phyloP scores from a whole-genome alignment of 2,888 invertebrate genomes.

The Autographa pulchrina region DNA sequence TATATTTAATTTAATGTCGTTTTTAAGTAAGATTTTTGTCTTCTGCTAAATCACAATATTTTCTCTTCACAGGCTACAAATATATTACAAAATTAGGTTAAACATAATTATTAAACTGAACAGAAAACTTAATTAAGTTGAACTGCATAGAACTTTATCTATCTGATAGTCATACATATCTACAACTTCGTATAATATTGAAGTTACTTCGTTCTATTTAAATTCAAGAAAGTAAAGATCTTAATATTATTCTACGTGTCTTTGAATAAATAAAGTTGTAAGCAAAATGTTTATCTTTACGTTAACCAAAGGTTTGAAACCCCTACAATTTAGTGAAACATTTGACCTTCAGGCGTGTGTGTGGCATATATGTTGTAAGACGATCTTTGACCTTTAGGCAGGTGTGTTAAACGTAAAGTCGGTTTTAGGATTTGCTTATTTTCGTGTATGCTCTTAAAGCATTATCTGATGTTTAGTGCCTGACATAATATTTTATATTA shows the following conservation, averaged over 20 bases:
- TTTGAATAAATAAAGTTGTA: background rate
- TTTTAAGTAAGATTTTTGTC: too few relatives aligned
- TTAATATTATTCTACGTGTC: background rate
- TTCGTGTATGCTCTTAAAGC: background rate
- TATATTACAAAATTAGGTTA: too few relatives aligned
- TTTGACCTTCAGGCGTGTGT: background rate
- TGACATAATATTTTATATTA: too few relatives aligned
- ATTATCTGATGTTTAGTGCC: too few relatives aligned
- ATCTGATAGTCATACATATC: background rate
- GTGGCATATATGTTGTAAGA: background rate
- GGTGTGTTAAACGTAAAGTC: background rate
- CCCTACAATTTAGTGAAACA: background rate
- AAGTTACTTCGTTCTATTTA: background rate
- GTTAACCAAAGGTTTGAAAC: background rate
- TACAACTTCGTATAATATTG: background rate
- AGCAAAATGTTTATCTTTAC: background rate
- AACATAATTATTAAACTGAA: background rate
- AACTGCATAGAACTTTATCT: background rate
- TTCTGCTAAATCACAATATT: too few relatives aligned
- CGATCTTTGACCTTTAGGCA: background rate
- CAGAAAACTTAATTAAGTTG: background rate
- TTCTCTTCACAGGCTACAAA: too few relatives aligned
- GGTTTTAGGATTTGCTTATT: background rate
- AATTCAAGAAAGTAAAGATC: background rate
- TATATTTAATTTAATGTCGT: too few relatives aligned